Evolutionary conservation across 2,888 invertebrate genomes (phyloP).

Genomic region (Marasmarcha lunaedactyla): DNA sequence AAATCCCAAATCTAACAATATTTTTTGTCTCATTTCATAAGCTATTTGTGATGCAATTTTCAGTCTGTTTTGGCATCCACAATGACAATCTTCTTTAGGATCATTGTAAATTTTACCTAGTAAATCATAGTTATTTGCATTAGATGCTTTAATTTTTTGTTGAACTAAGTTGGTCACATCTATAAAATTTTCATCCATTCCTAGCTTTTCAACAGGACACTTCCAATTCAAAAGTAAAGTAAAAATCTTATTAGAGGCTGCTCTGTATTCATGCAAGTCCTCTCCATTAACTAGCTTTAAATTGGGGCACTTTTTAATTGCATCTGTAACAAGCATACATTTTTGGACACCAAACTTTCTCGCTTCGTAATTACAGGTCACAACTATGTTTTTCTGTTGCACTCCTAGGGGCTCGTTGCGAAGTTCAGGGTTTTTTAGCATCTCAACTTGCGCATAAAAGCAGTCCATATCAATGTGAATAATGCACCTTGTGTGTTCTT

Average conservation of each 20-base stretch:
- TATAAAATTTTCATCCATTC: slow-evolving; percentile 87
- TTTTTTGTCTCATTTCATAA: slow-evolving; percentile 77
- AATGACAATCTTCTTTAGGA: slow-evolving; percentile 72
- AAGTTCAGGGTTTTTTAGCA: slow-evolving; percentile 77
- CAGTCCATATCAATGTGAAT: slow-evolving; percentile 87
- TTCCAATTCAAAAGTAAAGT: slow-evolving; percentile 78
- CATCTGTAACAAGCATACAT: slow-evolving; percentile 82
- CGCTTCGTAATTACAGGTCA: slow-evolving; percentile 88
- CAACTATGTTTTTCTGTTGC: slow-evolving; percentile 86
- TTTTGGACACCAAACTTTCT: slow-evolving; percentile 81
- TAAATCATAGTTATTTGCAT: slow-evolving; percentile 37
- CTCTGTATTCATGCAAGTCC: slow-evolving; percentile 83
- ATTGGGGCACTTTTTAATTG: slow-evolving; percentile 78
- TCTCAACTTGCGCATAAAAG: slow-evolving; percentile 90
- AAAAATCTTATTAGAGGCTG: slow-evolving; percentile 82
- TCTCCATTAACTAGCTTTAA: slow-evolving; percentile 84
- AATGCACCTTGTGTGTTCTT: slow-evolving; percentile 75
- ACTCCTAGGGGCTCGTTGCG: slow-evolving; percentile 79
- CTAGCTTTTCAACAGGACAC: slow-evolving; percentile 81
- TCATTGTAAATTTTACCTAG: slow-evolving; percentile 72
- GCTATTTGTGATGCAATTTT: slow-evolving; percentile 80
- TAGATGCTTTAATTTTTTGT: slow-evolving; percentile 52
- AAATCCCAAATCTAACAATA: slow-evolving; percentile 76
- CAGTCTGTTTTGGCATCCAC: slow-evolving; percentile 80
- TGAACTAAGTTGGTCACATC: slow-evolving; percentile 80